These are phyloP conservation scores for Aspidapion aeneum DNA, from an alignment of 2,888 invertebrate species.

Conservation along the genomic window DNA sequence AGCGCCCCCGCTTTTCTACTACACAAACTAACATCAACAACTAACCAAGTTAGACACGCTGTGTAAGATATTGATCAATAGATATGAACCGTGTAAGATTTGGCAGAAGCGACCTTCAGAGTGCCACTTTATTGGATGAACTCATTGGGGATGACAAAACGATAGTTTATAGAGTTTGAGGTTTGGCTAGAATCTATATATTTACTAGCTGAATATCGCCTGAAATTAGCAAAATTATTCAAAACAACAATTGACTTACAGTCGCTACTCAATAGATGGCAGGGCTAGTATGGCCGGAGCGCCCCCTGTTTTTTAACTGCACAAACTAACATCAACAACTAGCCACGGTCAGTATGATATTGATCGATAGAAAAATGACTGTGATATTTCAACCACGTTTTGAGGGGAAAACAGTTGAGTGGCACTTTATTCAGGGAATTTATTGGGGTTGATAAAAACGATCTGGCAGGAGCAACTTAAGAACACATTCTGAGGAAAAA, in stretches of 20 bases:
- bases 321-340: constrained; percentile 68
- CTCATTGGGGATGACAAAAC: constrained; percentile 60
- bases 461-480: too few relatives aligned
- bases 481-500: too few relatives aligned
- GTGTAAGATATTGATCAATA: constrained; percentile 65
- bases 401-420: constrained; percentile 60
- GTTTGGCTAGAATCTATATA: too few relatives aligned
- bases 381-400: constrained; percentile 65
- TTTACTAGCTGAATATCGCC: too few relatives aligned
- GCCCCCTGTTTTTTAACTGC: constrained; percentile 69
- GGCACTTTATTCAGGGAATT: constrained; percentile 67
- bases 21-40: constrained; percentile 67
- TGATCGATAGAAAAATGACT: constrained; percentile 74
- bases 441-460: constrained; percentile 57
- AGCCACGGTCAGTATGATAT: constrained; percentile 65
- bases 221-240: too few relatives aligned
- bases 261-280: constrained; percentile 68
- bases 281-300: constrained; percentile 73
- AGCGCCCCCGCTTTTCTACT: constrained; percentile 69
- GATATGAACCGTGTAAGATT: constrained; percentile 76
- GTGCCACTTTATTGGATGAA: constrained; percentile 65
- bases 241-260: not conserved
- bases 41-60: constrained; percentile 71
- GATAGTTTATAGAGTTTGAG: not conserved
- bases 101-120: constrained; percentile 64